Base-by-base conservation (phyloP, 2,797 vertebrate species). In the Trichosurus vulpecula region DNA sequence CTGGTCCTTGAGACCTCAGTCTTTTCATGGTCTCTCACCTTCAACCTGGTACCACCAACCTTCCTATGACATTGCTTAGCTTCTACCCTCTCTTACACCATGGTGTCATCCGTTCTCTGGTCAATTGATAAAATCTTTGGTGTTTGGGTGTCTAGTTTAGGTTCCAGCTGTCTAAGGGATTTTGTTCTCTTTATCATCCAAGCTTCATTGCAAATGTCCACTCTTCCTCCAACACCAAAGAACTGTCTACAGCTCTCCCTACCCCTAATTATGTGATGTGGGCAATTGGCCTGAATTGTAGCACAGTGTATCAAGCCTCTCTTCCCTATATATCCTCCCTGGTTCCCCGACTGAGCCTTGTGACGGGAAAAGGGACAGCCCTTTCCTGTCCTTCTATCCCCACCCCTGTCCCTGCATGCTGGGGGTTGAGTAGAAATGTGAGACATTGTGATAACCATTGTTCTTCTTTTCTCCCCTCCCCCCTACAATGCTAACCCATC, bases 401-500 rank as follows among this genome's bases (percentile, higher is more conserved):
- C 91, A 1, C 54, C 93, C 12, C 47, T 61, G 55, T 52, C 94
- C 55, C 54, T 54, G 95, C 29, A 56, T 90, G 95, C 95, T 52
- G n/a, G 93, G 93, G 55, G 35, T 41, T 66, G 90, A 97, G 96
- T 89, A 93, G 29, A 5, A 94, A 55, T 91, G 90, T 47, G n/a
- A 5, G 0, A 54, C 6, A 3, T 57, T 90, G 51, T 0, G 6
- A 94, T 98, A 98, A 98, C 97, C 54, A 56, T 90, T 98, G 95
- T 97, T 95, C 91, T 97, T 96, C 98, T 97, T 98, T 96, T 97
- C 56, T 98, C 92, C 97, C 96, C 97, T 87, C 98, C 94, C 97
- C 56, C 91, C 97, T 90, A 41, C 97, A 94, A 96, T 93, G 98
- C 98, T 98, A 98, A 95, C 98, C 92, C 98, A 96, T 90, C 58